Evolutionary conservation across 2,797 vertebrate genomes (phyloP).

Genomic region (Helarctos malayanus): DNA sequence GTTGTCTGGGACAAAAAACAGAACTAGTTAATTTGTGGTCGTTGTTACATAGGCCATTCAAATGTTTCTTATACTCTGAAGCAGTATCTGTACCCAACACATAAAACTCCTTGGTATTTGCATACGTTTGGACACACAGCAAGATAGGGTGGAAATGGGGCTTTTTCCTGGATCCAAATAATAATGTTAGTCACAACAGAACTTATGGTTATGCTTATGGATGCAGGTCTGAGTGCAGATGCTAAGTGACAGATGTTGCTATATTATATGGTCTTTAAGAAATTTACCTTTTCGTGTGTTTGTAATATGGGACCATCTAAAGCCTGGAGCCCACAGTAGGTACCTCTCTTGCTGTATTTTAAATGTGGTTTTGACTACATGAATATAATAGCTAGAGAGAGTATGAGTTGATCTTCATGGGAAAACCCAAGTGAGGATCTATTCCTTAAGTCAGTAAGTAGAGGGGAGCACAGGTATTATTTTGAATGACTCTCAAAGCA

Average conservation of each 20-base stretch:
- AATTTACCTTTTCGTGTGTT: neutral
- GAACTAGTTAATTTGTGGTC: conserved; percentile 52
- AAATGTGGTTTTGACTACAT: neutral
- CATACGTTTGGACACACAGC: neutral
- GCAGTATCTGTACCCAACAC: neutral
- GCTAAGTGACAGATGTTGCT: neutral
- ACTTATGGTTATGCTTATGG: neutral
- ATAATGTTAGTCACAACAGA: neutral
- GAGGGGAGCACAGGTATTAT: neutral
- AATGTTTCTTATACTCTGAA: neutral
- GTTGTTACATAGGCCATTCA: conserved; percentile 24
- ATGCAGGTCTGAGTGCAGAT: neutral
- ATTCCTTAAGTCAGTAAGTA: neutral
- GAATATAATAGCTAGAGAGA: neutral
- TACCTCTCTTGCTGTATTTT: neutral
- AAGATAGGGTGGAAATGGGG: neutral
- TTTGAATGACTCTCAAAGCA: neutral
- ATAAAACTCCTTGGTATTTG: neutral
- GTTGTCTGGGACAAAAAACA: conserved; percentile 20
- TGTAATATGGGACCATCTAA: neutral
- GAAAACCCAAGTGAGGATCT: neutral
- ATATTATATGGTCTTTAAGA: neutral
- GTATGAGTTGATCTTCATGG: neutral
- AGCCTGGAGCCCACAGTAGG: neutral
- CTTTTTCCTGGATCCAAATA: neutral